Evolutionary conservation across 2,888 invertebrate species (phyloP).

Genomic region (Marasmarcha lunaedactyla): DNA sequence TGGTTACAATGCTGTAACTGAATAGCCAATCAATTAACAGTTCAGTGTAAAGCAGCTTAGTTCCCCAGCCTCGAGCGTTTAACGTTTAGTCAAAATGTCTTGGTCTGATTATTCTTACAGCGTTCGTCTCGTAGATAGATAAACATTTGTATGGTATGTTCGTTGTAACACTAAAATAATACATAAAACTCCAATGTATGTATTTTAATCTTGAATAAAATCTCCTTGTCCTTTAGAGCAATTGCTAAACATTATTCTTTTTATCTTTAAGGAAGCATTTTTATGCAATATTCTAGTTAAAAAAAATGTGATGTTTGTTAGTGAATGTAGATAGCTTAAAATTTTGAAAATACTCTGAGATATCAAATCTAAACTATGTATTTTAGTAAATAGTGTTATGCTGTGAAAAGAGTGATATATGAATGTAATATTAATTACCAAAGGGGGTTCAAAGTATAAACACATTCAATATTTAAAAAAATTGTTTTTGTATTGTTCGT

Average conservation of each 20-base stretch:
- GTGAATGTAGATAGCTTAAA: constrained; percentile 22
- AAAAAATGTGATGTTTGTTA: background rate
- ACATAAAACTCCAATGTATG: too few relatives aligned
- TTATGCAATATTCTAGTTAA: background rate
- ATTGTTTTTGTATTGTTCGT: too few relatives aligned
- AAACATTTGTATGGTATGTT: too few relatives aligned
- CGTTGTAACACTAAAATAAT: too few relatives aligned
- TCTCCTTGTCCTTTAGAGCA: too few relatives aligned
- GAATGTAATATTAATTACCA: constrained; percentile 51
- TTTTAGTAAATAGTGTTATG: constrained; percentile 56
- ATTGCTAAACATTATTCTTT: too few relatives aligned
- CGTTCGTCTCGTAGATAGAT: too few relatives aligned
- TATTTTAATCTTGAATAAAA: too few relatives aligned
- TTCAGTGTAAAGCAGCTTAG: too few relatives aligned
- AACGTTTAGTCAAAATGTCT: constrained; percentile 36
- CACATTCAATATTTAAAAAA: too few relatives aligned
- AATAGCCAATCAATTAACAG: background rate
- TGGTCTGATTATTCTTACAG: constrained; percentile 30
- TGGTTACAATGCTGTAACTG: constrained; percentile 15
- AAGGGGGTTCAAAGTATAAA: constrained; percentile 19
- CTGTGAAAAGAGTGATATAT: constrained; percentile 48
- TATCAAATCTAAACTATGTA: constrained; percentile 36
- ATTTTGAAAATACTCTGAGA: constrained; percentile 46
- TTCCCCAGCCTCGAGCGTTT: constrained; percentile 30
- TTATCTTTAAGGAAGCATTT: too few relatives aligned